These are phyloP conservation scores for Myioborus melanocephalus DNA, from an alignment of 2,797 vertebrate species.

Conservation along the genomic window DNA sequence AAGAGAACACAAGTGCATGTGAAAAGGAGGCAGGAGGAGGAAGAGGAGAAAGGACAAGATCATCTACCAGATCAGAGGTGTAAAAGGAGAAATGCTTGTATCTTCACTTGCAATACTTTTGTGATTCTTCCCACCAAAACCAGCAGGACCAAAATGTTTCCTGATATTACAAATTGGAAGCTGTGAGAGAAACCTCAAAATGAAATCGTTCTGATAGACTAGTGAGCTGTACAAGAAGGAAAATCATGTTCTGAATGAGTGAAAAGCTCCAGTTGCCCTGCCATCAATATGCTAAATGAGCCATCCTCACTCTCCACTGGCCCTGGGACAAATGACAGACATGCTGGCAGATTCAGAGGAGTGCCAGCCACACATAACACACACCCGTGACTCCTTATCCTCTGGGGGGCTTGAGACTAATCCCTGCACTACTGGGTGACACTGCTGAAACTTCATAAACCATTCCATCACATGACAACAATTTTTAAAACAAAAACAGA, in stretches of 20 bases:
- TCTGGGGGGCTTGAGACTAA: neutral
- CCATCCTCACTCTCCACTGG: neutral
- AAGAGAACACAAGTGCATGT: neutral
- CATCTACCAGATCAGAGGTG: neutral
- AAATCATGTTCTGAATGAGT: neutral
- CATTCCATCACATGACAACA: neutral
- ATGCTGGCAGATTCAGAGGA: neutral
- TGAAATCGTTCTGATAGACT: neutral
- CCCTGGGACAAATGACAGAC: neutral
- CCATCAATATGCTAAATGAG: neutral
- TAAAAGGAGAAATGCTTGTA: neutral
- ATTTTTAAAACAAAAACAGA: neutral
- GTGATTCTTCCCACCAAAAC: neutral
- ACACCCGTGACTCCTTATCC: neutral
- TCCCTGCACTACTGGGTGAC: neutral
- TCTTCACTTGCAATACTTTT: neutral
- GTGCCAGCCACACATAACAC: neutral
- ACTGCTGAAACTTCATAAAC: neutral
- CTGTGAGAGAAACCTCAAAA: neutral
- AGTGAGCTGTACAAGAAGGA: neutral
- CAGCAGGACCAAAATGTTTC: neutral
- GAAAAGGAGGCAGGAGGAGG: neutral
- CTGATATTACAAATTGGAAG: neutral
- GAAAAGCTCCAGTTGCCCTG: neutral
- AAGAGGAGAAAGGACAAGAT: neutral